These are phyloP conservation scores for Callosobruchus maculatus DNA, from an alignment of 2,888 invertebrate species.

Conservation along the genomic window DNA sequence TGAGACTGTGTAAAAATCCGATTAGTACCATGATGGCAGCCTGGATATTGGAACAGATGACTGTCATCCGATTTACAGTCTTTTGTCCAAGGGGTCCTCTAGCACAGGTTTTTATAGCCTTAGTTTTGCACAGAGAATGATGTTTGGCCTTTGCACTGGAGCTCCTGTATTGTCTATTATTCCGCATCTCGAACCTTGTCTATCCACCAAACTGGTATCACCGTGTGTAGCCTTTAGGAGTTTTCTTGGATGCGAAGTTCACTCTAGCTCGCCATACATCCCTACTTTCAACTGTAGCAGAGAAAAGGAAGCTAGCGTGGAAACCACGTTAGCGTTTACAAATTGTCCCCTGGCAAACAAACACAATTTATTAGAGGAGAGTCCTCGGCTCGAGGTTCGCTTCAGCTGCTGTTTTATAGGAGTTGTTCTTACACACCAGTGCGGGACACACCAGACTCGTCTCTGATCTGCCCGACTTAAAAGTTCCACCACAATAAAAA, in stretches of 20 bases:
- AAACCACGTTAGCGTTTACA: constrained; percentile 22
- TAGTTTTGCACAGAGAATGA: too few species aligned
- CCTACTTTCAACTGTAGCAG: not conserved
- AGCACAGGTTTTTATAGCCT: too few species aligned
- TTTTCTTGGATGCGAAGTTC: not conserved
- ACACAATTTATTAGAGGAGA: constrained; percentile 32
- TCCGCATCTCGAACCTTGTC: too few species aligned
- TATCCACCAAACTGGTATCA: too few species aligned
- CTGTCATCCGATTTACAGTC: too few species aligned
- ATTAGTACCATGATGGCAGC: too few species aligned
- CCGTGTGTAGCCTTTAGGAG: not conserved
- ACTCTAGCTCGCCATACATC: not conserved
- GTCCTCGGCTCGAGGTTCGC: constrained; percentile 4
- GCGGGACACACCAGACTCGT: not conserved
- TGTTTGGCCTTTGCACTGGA: too few species aligned
- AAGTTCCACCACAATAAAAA: constrained; percentile 20
- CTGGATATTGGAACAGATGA: too few species aligned
- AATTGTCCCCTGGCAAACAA: constrained; percentile 29
- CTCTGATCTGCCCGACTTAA: constrained; percentile 13
- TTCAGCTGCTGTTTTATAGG: constrained; percentile 15
- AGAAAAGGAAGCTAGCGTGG: not conserved
- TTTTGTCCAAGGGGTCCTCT: too few species aligned
- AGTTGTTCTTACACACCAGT: constrained; percentile 13
- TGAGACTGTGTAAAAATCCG: too few species aligned
- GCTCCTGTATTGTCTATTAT: too few species aligned